phyloP scores from a whole-genome alignment of 1,140 invertebrate species.

The Oncopodura yosiiana region DNA sequence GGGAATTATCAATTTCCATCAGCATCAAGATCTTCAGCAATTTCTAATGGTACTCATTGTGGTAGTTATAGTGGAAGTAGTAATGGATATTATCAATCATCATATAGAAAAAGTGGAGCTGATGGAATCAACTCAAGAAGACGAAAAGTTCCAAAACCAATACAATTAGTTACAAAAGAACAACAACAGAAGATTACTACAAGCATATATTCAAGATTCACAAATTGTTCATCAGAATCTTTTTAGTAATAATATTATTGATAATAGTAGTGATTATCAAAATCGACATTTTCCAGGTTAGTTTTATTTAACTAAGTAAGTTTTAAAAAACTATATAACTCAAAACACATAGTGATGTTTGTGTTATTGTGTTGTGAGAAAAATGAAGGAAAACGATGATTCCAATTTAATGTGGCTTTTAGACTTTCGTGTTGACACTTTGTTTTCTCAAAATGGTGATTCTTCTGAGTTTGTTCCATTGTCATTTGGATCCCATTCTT shows the following conservation, averaged over 20 bases:
- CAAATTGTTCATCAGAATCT: too few species aligned
- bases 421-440: conserved; percentile 29
- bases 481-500: too few species aligned
- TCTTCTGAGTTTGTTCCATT: too few species aligned
- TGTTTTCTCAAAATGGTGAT: conserved; percentile 14
- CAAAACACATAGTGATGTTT: too few species aligned
- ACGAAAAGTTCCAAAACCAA: conserved; percentile 11
- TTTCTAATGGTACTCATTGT: background rate
- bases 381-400: conserved; percentile 29
- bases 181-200: conserved; percentile 14
- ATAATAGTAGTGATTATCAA: too few species aligned
- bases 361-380: background rate
- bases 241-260: too few species aligned
- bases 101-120: background rate
- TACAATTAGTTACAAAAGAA: conserved; percentile 14
- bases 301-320: background rate
- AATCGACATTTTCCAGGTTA: too few species aligned
- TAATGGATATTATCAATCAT: background rate
- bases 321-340: too few species aligned
- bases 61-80: background rate
- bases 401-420: conserved; percentile 33
- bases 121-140: background rate
- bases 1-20: background rate
- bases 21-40: background rate
- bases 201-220: background rate